phyloP scores from a whole-genome alignment of 2,888 invertebrate genomes.

The Agrochola lota region DNA sequence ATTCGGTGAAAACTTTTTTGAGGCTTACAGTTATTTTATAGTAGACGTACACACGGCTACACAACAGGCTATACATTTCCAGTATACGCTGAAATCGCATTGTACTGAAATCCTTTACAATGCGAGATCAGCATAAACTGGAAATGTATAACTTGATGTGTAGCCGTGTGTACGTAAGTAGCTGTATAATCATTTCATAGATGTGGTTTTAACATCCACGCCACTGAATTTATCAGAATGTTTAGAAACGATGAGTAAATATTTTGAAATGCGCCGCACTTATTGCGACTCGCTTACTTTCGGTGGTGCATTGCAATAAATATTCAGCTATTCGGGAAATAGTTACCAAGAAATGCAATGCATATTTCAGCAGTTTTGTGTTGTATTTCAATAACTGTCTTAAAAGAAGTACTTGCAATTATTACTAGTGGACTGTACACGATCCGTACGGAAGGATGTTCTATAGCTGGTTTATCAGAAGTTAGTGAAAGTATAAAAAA shows the following conservation, averaged over 20 bases:
- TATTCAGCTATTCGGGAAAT: neutral
- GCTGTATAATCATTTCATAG: neutral
- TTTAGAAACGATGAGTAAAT: slow-evolving; percentile 44
- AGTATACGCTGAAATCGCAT: too few species aligned
- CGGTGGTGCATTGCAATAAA: neutral
- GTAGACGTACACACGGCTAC: too few species aligned
- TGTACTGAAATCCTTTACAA: too few species aligned
- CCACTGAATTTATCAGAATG: slow-evolving; percentile 35
- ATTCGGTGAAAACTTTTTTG: slow-evolving; percentile 90
- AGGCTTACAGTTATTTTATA: slow-evolving; percentile 93
- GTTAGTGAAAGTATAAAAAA: slow-evolving; percentile 57
- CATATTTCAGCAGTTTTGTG: slow-evolving; percentile 20
- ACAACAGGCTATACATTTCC: too few species aligned
- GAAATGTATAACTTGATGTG: too few species aligned
- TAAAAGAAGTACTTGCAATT: slow-evolving; percentile 9
- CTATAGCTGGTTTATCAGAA: slow-evolving; percentile 64
- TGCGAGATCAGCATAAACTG: too few species aligned
- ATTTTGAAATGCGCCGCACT: slow-evolving; percentile 26
- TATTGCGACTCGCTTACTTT: neutral
- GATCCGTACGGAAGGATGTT: slow-evolving; percentile 70
- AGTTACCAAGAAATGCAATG: slow-evolving; percentile 31
- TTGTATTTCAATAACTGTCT: slow-evolving; percentile 35
- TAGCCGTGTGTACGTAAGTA: too few species aligned
- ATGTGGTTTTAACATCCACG: neutral
- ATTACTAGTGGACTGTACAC: slow-evolving; percentile 55